These are phyloP conservation scores for Crotalus viridis DNA, from an alignment of 2,113 vertebrate genomes.

Conservation along the genomic window DNA sequence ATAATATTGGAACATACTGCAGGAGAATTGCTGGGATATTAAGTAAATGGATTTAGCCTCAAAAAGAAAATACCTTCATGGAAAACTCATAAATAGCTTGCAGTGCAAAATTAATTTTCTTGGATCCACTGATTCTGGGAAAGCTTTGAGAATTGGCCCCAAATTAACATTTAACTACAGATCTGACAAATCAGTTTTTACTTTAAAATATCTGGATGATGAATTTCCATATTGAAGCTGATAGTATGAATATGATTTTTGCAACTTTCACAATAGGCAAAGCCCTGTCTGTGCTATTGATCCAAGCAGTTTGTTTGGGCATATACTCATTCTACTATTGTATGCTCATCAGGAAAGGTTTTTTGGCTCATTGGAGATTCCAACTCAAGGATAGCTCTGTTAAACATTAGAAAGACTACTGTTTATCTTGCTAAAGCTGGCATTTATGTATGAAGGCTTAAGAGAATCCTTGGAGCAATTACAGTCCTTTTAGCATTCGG, in stretches of 20 bases:
- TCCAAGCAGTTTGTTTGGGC: background rate
- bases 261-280: background rate
- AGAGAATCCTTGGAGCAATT: conserved; percentile 23
- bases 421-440: conserved; percentile 15
- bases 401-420: conserved; percentile 9
- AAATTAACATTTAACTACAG: conserved; percentile 15
- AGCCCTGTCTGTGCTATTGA: background rate
- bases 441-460: conserved; percentile 19
- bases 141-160: conserved; percentile 14
- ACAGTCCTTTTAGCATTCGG: background rate
- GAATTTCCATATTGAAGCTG: background rate
- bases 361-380: conserved; percentile 21
- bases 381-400: background rate
- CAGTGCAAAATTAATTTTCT: background rate
- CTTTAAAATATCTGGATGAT: conserved; percentile 10
- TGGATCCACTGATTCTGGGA: background rate
- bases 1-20: background rate
- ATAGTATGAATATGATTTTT: background rate
- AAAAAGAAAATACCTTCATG: background rate
- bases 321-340: background rate
- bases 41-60: background rate
- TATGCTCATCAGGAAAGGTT: background rate
- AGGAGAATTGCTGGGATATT: conserved; percentile 2
- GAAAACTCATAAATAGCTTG: background rate
- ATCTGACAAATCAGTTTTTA: conserved; percentile 8